Evolutionary conservation across 2,888 invertebrate species (phyloP), one percentile per base, ranked within the genome.

Genomic region (Philopedon plagiatum): DNA sequence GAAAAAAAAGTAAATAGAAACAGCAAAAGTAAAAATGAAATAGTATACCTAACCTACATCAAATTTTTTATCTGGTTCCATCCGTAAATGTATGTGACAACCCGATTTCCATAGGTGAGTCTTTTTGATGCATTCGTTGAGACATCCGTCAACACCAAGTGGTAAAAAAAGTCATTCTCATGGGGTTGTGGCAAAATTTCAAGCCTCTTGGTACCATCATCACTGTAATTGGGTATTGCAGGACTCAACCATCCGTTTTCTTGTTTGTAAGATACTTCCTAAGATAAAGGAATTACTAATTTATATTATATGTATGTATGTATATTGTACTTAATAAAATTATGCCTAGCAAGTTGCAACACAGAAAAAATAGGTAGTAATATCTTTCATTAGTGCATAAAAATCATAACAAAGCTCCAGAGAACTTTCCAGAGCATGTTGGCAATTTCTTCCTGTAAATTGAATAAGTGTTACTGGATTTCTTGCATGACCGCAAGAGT

Each of bases 211-310:
- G 75, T 78, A 1, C 88, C 88, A 13, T 83, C 81, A 68, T 87
- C 85, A 54, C 87, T 87, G 75, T 88, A 90, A 8, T 87, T 80
- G 0, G 92, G 91, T 0, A 87, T 84, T 7, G 85, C 85, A 0
- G 91, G 86, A 21, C 89, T 88, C 4, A 94, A 86, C 94, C 94
- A 95, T 0, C 94, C 94, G 0, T 88, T 85, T 0, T 87, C 84
- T 80, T 93, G 91, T 0, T 83, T 83, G n/a, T 90, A 85, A 73
- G 81, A 87, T 75, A 82, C 86, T 80, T 86, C 80, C 79, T 85
- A 7, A 54, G 78, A 7, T 34, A 26, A 49, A 39, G n/a, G 5
- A 18, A 46, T 11, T 15, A n/a, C n/a, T n/a, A n/a, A n/a, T n/a
- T n/a, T n/a, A n/a, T n/a, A n/a, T n/a, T n/a, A n/a, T n/a, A n/a